These are phyloP conservation scores for Meriones psammophilus DNA, from an alignment of 2,797 vertebrate species.

Conservation along the genomic window DNA sequence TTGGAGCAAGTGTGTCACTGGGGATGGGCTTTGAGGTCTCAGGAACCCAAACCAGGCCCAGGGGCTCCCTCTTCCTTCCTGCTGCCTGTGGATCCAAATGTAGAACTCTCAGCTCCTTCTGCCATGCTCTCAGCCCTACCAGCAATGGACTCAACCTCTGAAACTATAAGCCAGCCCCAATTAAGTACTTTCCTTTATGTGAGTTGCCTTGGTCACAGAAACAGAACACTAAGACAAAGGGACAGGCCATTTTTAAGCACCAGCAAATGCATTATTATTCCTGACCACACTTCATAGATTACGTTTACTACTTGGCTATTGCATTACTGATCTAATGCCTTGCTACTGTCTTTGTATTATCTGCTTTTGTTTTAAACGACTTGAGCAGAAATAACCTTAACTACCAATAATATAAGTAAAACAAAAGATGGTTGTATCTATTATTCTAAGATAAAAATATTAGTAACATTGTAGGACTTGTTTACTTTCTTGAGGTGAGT, in stretches of 20 bases:
- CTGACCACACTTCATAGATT: neutral
- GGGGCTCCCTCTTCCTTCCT: neutral
- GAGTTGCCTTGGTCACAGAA: neutral
- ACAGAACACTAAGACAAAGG: neutral
- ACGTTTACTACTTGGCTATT: conserved; percentile 4
- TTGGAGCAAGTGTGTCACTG: neutral
- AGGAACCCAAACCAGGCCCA: neutral
- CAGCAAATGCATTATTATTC: neutral
- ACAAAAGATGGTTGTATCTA: neutral
- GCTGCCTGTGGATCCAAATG: neutral
- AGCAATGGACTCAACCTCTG: neutral
- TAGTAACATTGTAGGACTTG: neutral
- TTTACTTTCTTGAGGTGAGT: conserved; percentile 33
- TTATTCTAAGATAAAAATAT: conserved; percentile 10
- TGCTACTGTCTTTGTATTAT: neutral
- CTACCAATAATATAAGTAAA: conserved; percentile 1
- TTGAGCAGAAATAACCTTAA: conserved; percentile 30
- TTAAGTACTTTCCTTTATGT: neutral
- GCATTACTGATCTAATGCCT: neutral
- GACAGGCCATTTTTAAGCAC: neutral
- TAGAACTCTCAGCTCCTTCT: neutral
- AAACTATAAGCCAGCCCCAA: neutral
- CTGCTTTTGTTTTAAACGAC: neutral
- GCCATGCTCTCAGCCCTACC: neutral
- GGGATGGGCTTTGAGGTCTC: neutral